phyloP scores from a whole-genome alignment of 2,888 invertebrate genomes.

The Balanococcus diminutus region DNA sequence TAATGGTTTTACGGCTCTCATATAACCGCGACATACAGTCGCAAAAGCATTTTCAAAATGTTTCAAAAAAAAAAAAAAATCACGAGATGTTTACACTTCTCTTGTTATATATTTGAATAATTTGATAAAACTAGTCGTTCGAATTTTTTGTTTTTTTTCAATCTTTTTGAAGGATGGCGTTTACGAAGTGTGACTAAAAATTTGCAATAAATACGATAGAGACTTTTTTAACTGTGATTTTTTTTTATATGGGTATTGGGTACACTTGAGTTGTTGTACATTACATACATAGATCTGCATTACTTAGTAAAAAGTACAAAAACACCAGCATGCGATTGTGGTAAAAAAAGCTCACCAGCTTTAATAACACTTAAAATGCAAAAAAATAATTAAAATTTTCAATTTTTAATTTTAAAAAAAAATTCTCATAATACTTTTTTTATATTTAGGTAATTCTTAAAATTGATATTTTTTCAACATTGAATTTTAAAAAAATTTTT shows the following conservation, averaged over 20 bases:
- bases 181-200: neutral
- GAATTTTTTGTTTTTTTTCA: constrained; percentile 28
- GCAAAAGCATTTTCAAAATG: constrained; percentile 41
- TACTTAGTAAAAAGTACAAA: too few species aligned
- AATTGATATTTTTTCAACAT: too few species aligned
- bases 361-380: too few species aligned
- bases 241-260: too few species aligned
- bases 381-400: too few species aligned
- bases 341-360: too few species aligned
- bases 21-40: constrained; percentile 27
- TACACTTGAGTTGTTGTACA: neutral
- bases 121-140: constrained; percentile 43
- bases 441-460: too few species aligned
- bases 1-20: constrained; percentile 46
- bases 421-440: too few species aligned
- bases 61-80: constrained; percentile 32
- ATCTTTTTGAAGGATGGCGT: neutral
- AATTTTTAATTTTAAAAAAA: too few species aligned
- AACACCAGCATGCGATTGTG: too few species aligned
- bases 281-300: neutral
- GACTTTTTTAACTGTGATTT: neutral
- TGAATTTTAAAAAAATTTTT: too few species aligned
- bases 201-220: neutral
- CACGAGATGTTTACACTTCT: constrained; percentile 39
- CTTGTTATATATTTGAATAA: constrained; percentile 39